These are phyloP conservation scores for Anableps anableps DNA, from an alignment of 2,797 vertebrate species.

Conservation along the genomic window DNA sequence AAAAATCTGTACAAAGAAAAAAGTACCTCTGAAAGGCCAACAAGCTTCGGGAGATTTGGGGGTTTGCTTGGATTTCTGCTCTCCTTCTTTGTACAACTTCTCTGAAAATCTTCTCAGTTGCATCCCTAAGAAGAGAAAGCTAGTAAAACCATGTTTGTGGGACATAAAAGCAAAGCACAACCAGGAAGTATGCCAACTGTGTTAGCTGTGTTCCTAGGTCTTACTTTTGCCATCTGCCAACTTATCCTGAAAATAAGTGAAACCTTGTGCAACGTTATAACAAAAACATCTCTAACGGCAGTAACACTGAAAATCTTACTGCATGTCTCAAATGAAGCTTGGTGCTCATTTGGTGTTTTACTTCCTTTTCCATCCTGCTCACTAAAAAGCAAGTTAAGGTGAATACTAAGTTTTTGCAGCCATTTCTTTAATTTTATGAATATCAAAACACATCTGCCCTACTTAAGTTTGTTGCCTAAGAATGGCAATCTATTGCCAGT, in stretches of 20 bases:
- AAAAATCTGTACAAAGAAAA: no score
- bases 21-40: slow-evolving; percentile 86
- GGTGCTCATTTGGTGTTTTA: no score
- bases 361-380: neutral
- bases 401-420: neutral
- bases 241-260: neutral
- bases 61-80: slow-evolving; percentile 84
- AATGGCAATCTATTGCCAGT: no score
- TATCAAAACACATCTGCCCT: neutral
- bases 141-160: neutral
- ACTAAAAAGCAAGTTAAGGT: neutral
- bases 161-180: neutral
- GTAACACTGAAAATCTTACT: neutral
- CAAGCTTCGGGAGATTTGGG: slow-evolving; percentile 81
- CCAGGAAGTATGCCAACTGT: neutral
- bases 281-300: neutral
- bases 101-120: slow-evolving; percentile 90
- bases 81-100: slow-evolving; percentile 83
- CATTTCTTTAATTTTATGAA: no score
- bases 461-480: no score
- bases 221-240: neutral
- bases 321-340: neutral
- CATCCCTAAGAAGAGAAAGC: slow-evolving; percentile 80
- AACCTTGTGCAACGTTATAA: neutral
- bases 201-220: neutral